A percentile compares a stretch with the other conserved stretches of the same genome.
Conservation (phyloP, 2,113 vertebrate genomes). For the Mustela nigripes region DNA sequence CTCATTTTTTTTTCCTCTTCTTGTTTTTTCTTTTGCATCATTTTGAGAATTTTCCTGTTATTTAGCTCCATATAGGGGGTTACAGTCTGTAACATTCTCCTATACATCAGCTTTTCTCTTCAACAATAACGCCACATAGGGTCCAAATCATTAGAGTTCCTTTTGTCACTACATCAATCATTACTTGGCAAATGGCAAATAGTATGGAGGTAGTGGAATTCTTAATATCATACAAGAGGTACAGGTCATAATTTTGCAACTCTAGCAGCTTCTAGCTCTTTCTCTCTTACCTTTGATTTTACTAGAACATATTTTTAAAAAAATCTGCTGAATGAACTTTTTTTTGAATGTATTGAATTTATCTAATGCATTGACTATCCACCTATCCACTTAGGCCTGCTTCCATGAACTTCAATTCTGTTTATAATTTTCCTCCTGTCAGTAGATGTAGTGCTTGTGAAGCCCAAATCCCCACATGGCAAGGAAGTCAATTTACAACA, state of each 20-base stretch:
- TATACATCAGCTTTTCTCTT: not conserved
- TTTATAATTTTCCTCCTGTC: not conserved
- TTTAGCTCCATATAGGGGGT: not conserved
- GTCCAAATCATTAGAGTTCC: not conserved
- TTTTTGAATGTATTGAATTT: not conserved
- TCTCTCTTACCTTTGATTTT: not conserved
- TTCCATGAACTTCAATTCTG: not conserved
- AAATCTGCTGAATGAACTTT: not conserved
- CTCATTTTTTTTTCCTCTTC: not conserved
- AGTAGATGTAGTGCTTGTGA: not conserved
- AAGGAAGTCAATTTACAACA: not conserved
- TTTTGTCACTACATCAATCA: not conserved
- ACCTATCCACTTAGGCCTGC: not conserved
- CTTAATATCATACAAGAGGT: not conserved
- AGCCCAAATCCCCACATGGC: not conserved
- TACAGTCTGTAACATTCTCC: not conserved
- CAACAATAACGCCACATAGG: not conserved
- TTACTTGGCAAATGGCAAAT: not conserved
- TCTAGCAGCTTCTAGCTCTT: not conserved
- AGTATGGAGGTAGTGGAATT: not conserved
- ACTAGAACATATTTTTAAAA: not conserved
- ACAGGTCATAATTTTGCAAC: not conserved
- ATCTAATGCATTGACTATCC: not conserved
- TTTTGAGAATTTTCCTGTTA: not conserved
- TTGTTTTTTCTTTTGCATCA: not conserved